Evolutionary conservation across 1,140 invertebrate genomes (phyloP), one percentile per base, ranked within the genome.

Genomic region (Leptinotarsa lineolata): DNA sequence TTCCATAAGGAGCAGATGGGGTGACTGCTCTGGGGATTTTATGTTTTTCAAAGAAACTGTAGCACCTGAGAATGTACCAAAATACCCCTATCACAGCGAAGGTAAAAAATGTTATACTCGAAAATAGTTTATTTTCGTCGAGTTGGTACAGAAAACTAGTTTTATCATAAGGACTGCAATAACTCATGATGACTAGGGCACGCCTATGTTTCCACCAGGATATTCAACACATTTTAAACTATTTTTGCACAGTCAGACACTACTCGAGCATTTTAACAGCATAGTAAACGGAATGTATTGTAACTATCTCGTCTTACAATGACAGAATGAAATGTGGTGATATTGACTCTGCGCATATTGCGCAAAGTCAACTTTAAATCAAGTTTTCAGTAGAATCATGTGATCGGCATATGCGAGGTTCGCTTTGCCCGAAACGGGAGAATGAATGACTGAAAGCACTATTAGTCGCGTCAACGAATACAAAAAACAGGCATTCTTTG

Each of bases 41-140:
- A 22, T 72, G 46, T 67, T 76, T 78, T 70, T 78, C 78, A 61
- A 79, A 79, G 58, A 73, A 76, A 13, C 76, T 78, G 45, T 76
- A 79, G 16, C 66, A 68, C 24, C 70, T 61, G 20, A 74, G 20
- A 44, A 79, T 74, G 54, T 74, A 79, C 16, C 70, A 63, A 44
- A 79, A 75, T 13, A 30, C 11, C 30, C 72, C 74, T 45, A 79
- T 58, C 13, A 68, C 67, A 11, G 70, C 63, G 73, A 79, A 79
- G 4, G 78, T 75, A n/a, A 78, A 70, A 6, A 70, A 15, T 11
- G 75, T 76, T 24, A 79, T 69, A 18, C 54, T 72, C 54, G 78
- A 78, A 24, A 79, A 67, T 18, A 79, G 54, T 58, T 66, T 67
- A 59, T 77, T 64, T 67, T 75, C 54, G 58, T 76, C 74, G 15